A percentile compares a stretch with the other conserved stretches of the same genome.
Conservation (phyloP, 1,140 invertebrate species). For the Drosophila azteca region DNA sequence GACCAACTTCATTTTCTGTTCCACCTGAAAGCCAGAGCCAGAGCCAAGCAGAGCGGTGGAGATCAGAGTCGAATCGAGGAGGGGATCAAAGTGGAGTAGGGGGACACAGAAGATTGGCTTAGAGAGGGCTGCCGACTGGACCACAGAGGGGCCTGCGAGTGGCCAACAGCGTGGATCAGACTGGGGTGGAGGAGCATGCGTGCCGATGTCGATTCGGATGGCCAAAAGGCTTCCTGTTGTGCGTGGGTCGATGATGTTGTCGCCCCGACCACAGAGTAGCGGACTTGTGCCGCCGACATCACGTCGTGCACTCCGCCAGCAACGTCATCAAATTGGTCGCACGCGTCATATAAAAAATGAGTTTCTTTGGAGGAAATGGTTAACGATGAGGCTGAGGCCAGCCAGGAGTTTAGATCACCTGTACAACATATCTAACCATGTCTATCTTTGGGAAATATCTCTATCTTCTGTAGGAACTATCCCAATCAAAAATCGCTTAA, state of each 20-base stretch:
- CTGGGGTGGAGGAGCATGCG: conserved; percentile 26
- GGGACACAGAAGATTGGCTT: no score
- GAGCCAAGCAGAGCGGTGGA: neutral
- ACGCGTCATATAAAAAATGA: conserved; percentile 62
- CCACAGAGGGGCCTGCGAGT: no score
- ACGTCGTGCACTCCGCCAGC: conserved; percentile 22
- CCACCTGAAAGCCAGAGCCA: conserved; percentile 30
- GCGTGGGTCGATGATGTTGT: conserved; percentile 65
- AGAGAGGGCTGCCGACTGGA: no score
- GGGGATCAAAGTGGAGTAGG: no score
- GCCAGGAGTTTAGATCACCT: conserved; percentile 32
- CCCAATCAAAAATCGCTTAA: no score
- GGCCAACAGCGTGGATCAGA: no score
- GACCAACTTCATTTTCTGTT: conserved; percentile 40
- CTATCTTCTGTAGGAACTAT: no score
- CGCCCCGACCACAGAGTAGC: conserved; percentile 21
- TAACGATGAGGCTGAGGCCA: neutral
- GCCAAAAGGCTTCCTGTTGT: conserved; percentile 74
- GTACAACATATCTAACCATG: no score
- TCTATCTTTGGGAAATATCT: no score
- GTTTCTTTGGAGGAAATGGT: conserved; percentile 23
- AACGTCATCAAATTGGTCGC: conserved; percentile 57
- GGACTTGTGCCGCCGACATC: conserved; percentile 29
- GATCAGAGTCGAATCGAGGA: no score
- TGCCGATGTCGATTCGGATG: conserved; percentile 45